Conservation (phyloP, 2,888 invertebrate species). For the Caenorhabditis japonica region DNA sequence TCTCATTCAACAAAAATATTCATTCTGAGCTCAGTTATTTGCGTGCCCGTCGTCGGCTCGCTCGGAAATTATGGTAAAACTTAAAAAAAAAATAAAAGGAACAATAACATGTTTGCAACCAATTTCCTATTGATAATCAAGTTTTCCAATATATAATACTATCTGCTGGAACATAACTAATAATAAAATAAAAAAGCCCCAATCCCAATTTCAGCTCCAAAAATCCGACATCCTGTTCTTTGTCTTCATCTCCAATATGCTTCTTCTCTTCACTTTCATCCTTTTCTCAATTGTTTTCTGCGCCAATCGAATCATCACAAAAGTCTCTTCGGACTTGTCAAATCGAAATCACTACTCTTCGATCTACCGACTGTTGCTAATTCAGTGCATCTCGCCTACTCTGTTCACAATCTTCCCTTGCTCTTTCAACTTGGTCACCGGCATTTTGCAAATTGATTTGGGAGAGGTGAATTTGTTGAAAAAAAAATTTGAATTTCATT, state of each 20-base stretch:
- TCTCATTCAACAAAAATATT: too few relatives aligned
- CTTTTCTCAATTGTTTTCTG: conserved; percentile 14
- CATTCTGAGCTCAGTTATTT: too few relatives aligned
- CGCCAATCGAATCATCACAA: conserved; percentile 27
- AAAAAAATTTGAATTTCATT: too few relatives aligned
- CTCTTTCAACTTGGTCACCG: conserved; percentile 25
- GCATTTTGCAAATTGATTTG: conserved; percentile 21
- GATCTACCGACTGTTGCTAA: conserved; percentile 20
- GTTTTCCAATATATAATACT: too few relatives aligned
- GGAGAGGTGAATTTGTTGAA: conserved; percentile 12
- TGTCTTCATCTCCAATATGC: conserved; percentile 22
- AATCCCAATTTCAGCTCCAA: conserved; percentile 4
- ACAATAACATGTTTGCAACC: too few relatives aligned
- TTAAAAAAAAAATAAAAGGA: too few relatives aligned
- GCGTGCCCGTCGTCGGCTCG: too few relatives aligned
- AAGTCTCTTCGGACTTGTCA: conserved; percentile 30
- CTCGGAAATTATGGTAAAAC: too few relatives aligned
- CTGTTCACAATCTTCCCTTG: conserved; percentile 27
- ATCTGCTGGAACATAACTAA: too few relatives aligned
- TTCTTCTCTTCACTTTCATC: conserved; percentile 11
- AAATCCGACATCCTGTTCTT: conserved; percentile 12
- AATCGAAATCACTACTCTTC: conserved; percentile 36
- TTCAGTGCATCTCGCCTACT: conserved; percentile 27
- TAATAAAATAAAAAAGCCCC: too few relatives aligned
- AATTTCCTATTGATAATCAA: too few relatives aligned